Percentiles rank a stretch among this genome's conserved stretches.
Conservation (phyloP, 2,888 invertebrate genomes). For the Heliconius erato region DNA sequence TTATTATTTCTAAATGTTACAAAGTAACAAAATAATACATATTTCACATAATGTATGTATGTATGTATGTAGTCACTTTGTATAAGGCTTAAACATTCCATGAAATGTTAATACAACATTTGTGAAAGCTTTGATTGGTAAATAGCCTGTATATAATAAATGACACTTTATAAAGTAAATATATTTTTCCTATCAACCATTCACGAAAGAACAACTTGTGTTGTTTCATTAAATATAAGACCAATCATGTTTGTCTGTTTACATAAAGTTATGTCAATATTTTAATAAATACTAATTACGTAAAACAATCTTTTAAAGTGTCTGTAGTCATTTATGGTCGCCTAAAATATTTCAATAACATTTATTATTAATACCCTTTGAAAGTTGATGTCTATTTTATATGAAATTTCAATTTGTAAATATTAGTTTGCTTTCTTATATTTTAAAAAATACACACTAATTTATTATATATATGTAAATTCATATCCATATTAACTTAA, state of each 20-base stretch:
- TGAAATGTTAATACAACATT: conserved; percentile 74
- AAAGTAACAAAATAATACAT: conserved; percentile 29
- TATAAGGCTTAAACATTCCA: conserved; percentile 84
- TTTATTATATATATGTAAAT: conserved; percentile 78
- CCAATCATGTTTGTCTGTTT: conserved; percentile 21
- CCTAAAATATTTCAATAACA: conserved; percentile 34
- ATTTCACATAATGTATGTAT: conserved; percentile 55
- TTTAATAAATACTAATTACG: conserved; percentile 26
- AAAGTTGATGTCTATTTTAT: conserved; percentile 51
- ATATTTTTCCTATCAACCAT: conserved; percentile 41
- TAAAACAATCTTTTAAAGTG: conserved; percentile 27
- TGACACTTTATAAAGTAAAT: conserved; percentile 45
- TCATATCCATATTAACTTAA: conserved; percentile 71
- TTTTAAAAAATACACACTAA: conserved; percentile 61
- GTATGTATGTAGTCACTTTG: conserved; percentile 73
- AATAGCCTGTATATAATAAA: conserved; percentile 59
- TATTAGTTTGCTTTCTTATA: conserved; percentile 79
- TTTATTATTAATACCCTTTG: conserved; percentile 1
- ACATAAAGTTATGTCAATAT: conserved; percentile 28
- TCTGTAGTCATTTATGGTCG: conserved; percentile 32
- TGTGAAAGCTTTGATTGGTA: conserved; percentile 76
- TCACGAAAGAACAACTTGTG: conserved; percentile 12
- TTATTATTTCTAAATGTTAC: conserved; percentile 38
- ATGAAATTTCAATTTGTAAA: conserved; percentile 73
- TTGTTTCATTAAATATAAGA: conserved; percentile 29